Base-by-base conservation (phyloP, 2,113 vertebrate genomes). In the Carollia perspicillata region DNA sequence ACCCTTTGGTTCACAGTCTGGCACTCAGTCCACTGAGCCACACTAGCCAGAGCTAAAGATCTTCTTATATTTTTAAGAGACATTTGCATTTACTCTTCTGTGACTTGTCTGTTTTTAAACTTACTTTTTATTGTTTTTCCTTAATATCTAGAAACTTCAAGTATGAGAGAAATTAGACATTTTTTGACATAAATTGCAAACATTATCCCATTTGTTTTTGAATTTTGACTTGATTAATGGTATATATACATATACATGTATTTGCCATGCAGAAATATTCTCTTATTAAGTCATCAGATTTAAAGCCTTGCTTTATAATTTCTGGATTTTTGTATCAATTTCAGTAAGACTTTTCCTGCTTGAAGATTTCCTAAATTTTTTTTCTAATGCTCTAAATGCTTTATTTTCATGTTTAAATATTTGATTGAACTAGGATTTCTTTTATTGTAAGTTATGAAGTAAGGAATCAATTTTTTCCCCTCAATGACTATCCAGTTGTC, bases 371-470 rank as follows among this genome's bases (percentile, higher is more conserved):
- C 77, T 47, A 60, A 13, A 13, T 63, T 1, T 44, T 47, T 63
- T 8, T 47, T 33, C 16, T 68, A 49, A 72, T 79, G 23, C 3
- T 77, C 14, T n/a, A 33, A 85, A 49, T 78, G 42, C 33, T 89
- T 89, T 84, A 60, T 90, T 90, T 90, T 79, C 18, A 85, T 84
- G 4, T 65, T 92, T 37, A 89, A 58, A 60, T 89, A 69, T 74
- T 72, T 84, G 37, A 30, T 18, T 37, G 35, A 66, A 42, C 7
- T 77, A 28, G 13, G 30, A 93, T 71, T 77, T 63, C 49, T 86
- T 86, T 77, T 83, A 42, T 35, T 66, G 42, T 66, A 79, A 68
- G 6, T 47, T 75, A 14, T 75, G 8, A 84, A 71, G 30, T 77
- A 71, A 74, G 18, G 8, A 75, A 40, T 81, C 6, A 55, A 53